Conservation (phyloP, 2,113 vertebrate species). For the Antechinus flavipes region DNA sequence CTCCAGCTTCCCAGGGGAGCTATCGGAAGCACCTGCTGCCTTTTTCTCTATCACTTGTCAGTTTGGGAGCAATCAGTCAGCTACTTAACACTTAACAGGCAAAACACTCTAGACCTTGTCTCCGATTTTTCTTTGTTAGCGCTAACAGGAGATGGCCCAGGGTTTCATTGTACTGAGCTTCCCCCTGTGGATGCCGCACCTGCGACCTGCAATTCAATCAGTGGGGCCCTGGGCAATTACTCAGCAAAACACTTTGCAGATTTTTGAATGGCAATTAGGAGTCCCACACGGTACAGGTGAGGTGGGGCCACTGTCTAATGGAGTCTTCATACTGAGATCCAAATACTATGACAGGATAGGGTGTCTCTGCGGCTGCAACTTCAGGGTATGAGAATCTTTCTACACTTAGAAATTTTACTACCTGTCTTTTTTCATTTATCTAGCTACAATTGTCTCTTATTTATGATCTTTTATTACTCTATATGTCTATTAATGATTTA, state of each 20-base stretch:
- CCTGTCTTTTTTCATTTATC: not conserved
- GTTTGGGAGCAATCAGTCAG: slow-evolving; percentile 80
- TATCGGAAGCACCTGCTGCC: slow-evolving; percentile 67
- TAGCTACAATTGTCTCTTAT: not conserved
- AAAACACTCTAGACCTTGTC: slow-evolving; percentile 75
- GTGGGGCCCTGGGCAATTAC: slow-evolving; percentile 73
- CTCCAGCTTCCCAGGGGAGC: not conserved
- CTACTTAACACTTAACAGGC: slow-evolving; percentile 77
- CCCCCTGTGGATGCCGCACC: slow-evolving; percentile 70
- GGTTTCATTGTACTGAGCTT: slow-evolving; percentile 43
- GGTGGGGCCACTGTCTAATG: not conserved
- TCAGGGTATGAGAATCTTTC: not conserved
- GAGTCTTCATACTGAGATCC: not conserved
- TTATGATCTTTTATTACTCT: not conserved
- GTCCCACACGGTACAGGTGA: not conserved
- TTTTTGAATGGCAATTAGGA: slow-evolving; percentile 67
- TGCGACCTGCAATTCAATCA: slow-evolving; percentile 74
- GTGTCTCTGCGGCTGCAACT: not conserved
- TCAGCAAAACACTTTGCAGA: slow-evolving; percentile 32
- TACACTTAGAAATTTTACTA: not conserved
- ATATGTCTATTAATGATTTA: not conserved
- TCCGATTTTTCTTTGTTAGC: slow-evolving; percentile 82
- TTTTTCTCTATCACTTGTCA: slow-evolving; percentile 68
- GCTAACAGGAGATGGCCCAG: slow-evolving; percentile 67
- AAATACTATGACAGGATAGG: not conserved